Evolutionary conservation across 2,797 vertebrate species (phyloP).

Genomic region (Catostomus latipinnis): DNA sequence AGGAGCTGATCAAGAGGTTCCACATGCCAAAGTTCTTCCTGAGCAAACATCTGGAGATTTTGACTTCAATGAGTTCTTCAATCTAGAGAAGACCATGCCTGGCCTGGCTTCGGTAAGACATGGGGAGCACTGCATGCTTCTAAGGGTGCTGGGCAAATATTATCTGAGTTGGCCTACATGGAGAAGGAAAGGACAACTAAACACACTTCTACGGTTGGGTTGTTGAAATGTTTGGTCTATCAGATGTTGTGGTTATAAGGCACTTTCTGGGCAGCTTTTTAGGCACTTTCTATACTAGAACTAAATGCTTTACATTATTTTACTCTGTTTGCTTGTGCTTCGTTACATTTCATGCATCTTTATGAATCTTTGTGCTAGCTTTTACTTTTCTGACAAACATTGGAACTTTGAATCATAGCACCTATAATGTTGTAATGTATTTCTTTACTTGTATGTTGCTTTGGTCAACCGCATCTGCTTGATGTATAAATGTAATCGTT

Average conservation of each 20-base stretch:
- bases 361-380: too few relatives aligned
- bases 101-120: slow-evolving; percentile 95
- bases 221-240: background rate
- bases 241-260: background rate
- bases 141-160: slow-evolving; percentile 42
- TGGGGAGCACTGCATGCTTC: slow-evolving; percentile 63
- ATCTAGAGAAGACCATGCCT: slow-evolving; percentile 96
- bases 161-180: background rate
- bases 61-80: slow-evolving; percentile 99
- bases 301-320: too few relatives aligned
- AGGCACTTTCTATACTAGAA: background rate
- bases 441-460: background rate
- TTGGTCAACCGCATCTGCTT: background rate
- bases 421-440: background rate
- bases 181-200: background rate
- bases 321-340: background rate
- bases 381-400: background rate
- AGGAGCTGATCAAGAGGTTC: slow-evolving; percentile 92
- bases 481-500: background rate
- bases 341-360: background rate
- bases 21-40: slow-evolving; percentile 84
- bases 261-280: background rate
- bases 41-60: slow-evolving; percentile 91
- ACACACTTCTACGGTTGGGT: slow-evolving; percentile 21
- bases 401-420: background rate